These are phyloP conservation scores for Calliopum simillimum DNA, from an alignment of 2,888 invertebrate genomes.

Conservation along the genomic window DNA sequence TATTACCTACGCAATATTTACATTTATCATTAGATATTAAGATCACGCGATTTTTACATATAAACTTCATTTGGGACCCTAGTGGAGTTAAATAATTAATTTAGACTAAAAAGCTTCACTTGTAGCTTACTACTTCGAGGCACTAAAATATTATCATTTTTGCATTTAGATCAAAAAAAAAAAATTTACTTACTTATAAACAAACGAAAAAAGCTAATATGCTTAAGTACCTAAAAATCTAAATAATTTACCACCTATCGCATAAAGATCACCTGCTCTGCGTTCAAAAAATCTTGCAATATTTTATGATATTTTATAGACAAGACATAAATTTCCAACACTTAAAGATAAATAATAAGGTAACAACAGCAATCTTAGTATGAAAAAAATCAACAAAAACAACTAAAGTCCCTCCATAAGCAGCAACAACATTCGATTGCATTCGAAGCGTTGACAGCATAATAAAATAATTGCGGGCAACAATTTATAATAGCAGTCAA, in stretches of 20 bases:
- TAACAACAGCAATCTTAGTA: not conserved
- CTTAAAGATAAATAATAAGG: not conserved
- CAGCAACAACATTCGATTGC: constrained; percentile 47
- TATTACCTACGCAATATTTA: no score
- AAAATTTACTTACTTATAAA: no score
- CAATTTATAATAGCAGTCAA: constrained; percentile 42
- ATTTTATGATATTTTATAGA: not conserved
- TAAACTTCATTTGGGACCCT: no score
- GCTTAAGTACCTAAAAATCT: no score
- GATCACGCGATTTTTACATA: no score
- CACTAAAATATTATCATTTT: no score
- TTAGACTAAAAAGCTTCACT: no score
- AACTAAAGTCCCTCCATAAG: not conserved
- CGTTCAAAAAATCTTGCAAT: not conserved
- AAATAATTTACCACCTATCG: not conserved
- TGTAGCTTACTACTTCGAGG: no score
- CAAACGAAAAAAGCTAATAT: no score
- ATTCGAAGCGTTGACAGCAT: constrained; percentile 64
- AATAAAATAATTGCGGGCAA: constrained; percentile 63
- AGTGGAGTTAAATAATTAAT: no score
- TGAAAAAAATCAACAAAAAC: not conserved
- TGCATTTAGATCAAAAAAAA: no score
- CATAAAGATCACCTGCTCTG: constrained; percentile 11
- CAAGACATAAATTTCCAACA: not conserved
- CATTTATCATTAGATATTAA: no score